phyloP scores from a whole-genome alignment of 1,140 invertebrate genomes.

The Orius insidiosus region DNA sequence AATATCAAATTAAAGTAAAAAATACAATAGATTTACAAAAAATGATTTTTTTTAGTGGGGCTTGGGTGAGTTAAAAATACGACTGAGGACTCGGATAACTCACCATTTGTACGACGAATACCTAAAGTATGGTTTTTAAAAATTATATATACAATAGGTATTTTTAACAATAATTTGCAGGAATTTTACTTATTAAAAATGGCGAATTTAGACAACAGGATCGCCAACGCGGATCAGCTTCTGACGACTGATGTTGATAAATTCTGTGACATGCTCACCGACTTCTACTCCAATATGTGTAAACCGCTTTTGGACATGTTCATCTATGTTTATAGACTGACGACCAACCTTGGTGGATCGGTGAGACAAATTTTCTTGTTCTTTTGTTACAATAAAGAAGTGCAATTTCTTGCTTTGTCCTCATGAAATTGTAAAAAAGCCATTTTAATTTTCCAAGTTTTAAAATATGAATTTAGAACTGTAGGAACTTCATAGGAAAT shows the following conservation, averaged over 20 bases:
- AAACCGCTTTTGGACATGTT: constrained; percentile 90
- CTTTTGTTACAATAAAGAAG: no score
- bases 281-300: constrained; percentile 93
- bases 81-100: constrained; percentile 77
- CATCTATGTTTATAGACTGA: constrained; percentile 82
- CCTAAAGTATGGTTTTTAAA: constrained; percentile 54
- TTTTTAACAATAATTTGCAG: constrained; percentile 29
- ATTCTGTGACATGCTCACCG: constrained; percentile 87
- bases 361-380: no score
- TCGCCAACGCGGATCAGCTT: constrained; percentile 91
- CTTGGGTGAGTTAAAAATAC: constrained; percentile 79
- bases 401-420: no score
- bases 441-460: no score
- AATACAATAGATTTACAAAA: neutral
- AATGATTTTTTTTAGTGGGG: constrained; percentile 41
- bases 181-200: constrained; percentile 96
- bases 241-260: constrained; percentile 93
- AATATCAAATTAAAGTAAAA: constrained; percentile 13
- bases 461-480: no score
- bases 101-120: constrained; percentile 78
- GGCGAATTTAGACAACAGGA: constrained; percentile 84
- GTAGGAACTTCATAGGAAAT: no score
- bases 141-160: neutral
- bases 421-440: no score
- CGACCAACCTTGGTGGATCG: constrained; percentile 60